Conservation (phyloP, 2,113 vertebrate genomes). For the Porphyrio hochstetteri region DNA sequence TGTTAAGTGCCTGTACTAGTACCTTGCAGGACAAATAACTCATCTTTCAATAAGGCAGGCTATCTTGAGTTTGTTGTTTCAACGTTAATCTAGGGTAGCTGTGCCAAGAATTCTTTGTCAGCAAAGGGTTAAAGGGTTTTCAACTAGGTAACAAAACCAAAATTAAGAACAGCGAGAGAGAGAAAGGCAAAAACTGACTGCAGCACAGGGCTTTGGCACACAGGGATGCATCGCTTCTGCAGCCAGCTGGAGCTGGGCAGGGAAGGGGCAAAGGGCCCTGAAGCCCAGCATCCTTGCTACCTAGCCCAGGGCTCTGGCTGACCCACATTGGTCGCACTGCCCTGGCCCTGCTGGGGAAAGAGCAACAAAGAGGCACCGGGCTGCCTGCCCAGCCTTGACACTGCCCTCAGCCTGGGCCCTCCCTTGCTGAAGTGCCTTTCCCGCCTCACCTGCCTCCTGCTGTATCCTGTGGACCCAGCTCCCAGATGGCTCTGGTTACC, state of each 20-base stretch:
- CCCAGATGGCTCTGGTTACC: too few relatives aligned
- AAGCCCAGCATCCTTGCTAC: too few relatives aligned
- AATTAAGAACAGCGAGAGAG: neutral
- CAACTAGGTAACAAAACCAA: neutral
- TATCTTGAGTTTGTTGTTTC: neutral
- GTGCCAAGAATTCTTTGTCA: neutral
- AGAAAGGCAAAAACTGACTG: neutral
- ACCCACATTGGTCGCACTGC: accelerated
- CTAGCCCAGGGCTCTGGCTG: neutral
- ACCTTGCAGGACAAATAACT: neutral
- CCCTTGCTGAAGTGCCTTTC: accelerated
- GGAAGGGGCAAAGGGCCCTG: neutral
- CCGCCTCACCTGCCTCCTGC: neutral
- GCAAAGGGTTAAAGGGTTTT: neutral
- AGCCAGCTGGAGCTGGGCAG: too few relatives aligned
- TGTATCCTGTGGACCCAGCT: accelerated
- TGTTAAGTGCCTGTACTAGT: neutral
- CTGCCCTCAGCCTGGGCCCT: too few relatives aligned
- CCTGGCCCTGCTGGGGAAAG: too few relatives aligned
- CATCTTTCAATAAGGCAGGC: neutral
- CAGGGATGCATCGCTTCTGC: accelerated
- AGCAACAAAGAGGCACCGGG: accelerated
- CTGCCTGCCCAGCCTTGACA: accelerated
- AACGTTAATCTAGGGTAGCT: neutral
- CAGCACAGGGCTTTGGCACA: accelerated